These are phyloP conservation scores for Cataglyphis albicans DNA, from an alignment of 2,888 invertebrate genomes.

Conservation along the genomic window DNA sequence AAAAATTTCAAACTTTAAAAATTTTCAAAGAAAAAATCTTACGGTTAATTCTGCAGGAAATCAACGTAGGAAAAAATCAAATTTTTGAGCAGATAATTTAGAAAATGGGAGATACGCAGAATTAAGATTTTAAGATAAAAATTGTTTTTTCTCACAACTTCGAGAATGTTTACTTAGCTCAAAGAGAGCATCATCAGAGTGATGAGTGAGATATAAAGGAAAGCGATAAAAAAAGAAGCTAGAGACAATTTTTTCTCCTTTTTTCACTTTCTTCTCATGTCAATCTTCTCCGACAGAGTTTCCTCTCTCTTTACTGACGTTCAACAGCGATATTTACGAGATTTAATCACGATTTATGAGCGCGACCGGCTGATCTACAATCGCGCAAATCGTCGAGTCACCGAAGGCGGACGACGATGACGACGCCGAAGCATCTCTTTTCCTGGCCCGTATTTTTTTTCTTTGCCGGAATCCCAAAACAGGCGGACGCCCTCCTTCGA, in stretches of 20 bases:
- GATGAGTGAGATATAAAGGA: neutral
- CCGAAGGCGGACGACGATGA: slow-evolving; percentile 53
- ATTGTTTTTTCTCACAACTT: neutral
- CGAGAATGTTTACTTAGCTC: neutral
- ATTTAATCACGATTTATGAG: slow-evolving; percentile 74
- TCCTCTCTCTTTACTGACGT: slow-evolving; percentile 17
- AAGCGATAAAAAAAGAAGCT: neutral
- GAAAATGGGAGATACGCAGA: neutral
- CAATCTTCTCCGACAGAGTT: slow-evolving; percentile 4
- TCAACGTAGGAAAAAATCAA: neutral
- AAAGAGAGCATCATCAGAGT: neutral
- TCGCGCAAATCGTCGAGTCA: slow-evolving; percentile 66
- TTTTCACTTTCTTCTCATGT: slow-evolving; percentile 36
- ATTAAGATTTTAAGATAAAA: neutral
- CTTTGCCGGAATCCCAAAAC: slow-evolving; percentile 53
- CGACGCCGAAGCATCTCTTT: slow-evolving; percentile 56
- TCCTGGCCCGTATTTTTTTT: slow-evolving; percentile 24
- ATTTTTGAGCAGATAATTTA: neutral
- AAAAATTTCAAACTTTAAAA: neutral
- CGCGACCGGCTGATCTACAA: slow-evolving; percentile 67
- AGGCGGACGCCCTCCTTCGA: slow-evolving; percentile 43
- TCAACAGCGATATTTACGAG: slow-evolving; percentile 66
- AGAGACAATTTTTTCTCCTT: neutral
- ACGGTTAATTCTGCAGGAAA: neutral
- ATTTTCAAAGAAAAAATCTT: neutral